phyloP scores from a whole-genome alignment of 2,113 vertebrate species.

The Oxyura jamaicensis region DNA sequence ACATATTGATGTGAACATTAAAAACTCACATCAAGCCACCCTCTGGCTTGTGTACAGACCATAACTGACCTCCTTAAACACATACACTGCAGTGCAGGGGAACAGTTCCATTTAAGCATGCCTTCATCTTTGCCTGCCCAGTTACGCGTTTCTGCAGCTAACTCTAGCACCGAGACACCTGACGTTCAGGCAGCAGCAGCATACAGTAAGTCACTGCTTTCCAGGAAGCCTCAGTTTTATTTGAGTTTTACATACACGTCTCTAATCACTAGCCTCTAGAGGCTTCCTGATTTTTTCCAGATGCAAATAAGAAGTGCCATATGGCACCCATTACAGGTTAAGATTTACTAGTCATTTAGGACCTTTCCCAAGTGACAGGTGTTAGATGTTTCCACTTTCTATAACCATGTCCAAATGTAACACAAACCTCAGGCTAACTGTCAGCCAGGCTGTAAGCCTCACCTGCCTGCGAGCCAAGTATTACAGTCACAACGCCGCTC shows the following conservation, averaged over 20 bases:
- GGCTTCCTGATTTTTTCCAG: conserved; percentile 73
- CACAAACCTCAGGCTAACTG: background rate
- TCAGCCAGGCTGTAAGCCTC: background rate
- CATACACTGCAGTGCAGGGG: background rate
- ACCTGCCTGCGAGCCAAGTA: background rate
- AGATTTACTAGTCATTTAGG: conserved; percentile 56
- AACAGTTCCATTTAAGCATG: background rate
- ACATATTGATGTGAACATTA: background rate
- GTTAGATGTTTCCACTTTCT: conserved; percentile 51
- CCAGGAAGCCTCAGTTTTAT: conserved; percentile 62
- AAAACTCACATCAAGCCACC: background rate
- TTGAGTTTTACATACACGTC: conserved; percentile 55
- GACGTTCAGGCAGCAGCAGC: background rate
- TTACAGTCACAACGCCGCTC: background rate
- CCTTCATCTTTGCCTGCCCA: background rate
- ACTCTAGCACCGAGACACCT: background rate
- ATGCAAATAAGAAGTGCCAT: conserved; percentile 60
- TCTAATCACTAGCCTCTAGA: conserved; percentile 60
- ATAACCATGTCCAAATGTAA: conserved; percentile 45
- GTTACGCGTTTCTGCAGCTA: background rate
- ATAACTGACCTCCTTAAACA: background rate
- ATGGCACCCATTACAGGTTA: conserved; percentile 63
- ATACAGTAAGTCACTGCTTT: background rate
- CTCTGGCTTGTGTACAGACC: background rate
- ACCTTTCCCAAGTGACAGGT: conserved; percentile 42